Conservation (phyloP, 2,113 vertebrate genomes). For the Gymnobelideus leadbeateri region DNA sequence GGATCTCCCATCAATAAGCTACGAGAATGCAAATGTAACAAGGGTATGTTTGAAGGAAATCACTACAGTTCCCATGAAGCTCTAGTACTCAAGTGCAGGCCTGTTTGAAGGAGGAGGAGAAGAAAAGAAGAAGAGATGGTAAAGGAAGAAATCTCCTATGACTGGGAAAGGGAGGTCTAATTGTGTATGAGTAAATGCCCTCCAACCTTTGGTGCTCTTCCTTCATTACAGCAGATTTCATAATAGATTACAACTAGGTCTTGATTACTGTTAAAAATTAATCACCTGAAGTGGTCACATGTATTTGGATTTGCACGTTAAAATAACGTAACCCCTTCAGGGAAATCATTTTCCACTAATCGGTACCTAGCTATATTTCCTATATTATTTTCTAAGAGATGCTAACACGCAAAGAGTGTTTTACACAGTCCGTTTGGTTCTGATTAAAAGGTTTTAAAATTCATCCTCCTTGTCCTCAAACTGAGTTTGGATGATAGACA, state of each 20-base stretch:
- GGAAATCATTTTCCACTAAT: not conserved
- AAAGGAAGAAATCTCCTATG: not conserved
- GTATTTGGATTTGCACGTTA: not conserved
- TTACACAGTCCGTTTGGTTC: not conserved
- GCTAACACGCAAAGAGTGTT: not conserved
- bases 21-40: not conserved
- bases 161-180: not conserved
- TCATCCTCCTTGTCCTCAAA: not conserved
- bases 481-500: not conserved
- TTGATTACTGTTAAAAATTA: not conserved
- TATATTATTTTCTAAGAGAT: not conserved
- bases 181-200: not conserved
- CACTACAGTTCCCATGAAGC: not conserved
- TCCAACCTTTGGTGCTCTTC: not conserved
- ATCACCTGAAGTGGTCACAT: not conserved
- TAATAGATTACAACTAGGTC: not conserved
- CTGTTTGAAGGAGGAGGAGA: not conserved
- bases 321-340: not conserved
- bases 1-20: not conserved
- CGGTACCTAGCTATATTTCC: not conserved
- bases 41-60: not conserved
- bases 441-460: not conserved
- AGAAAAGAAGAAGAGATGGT: not conserved
- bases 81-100: not conserved
- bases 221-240: not conserved